Conservation (phyloP, 2,888 invertebrate species). For the Polydesmus complanatus region DNA sequence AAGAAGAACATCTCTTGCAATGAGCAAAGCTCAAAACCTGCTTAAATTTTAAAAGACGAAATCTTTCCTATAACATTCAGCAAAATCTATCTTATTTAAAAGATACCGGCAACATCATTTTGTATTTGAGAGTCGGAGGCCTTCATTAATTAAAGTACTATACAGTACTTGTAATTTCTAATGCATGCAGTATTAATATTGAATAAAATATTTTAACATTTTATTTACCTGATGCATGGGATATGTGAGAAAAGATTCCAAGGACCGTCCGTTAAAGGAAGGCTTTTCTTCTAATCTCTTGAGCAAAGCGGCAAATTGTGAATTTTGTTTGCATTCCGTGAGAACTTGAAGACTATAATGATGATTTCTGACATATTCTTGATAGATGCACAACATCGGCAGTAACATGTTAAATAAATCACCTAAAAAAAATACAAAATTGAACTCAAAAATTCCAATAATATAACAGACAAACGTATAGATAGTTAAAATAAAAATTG, state of each 20-base stretch:
- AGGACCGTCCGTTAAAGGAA: conserved; percentile 64
- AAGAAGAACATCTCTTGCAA: too few species aligned
- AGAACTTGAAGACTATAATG: conserved; percentile 84
- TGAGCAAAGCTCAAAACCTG: too few species aligned
- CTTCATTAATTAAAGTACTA: too few species aligned
- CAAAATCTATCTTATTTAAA: too few species aligned
- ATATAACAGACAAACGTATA: neutral
- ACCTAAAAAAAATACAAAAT: conserved; percentile 42
- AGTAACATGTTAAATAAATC: conserved; percentile 88
- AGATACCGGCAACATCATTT: too few species aligned
- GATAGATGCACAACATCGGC: conserved; percentile 87
- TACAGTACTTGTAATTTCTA: too few species aligned
- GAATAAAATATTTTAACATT: conserved; percentile 4
- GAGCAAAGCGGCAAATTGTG: conserved; percentile 59
- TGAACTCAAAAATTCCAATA: neutral
- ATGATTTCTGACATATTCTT: conserved; percentile 86
- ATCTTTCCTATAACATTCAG: too few species aligned
- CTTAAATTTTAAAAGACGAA: too few species aligned
- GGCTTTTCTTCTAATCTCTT: conserved; percentile 71
- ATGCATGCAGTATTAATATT: neutral
- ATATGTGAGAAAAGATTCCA: conserved; percentile 80
- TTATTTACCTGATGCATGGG: conserved; percentile 77
- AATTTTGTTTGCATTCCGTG: conserved; percentile 78
- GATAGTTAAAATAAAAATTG: neutral
- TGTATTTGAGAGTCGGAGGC: too few species aligned